Conservation (phyloP, 2,888 invertebrate genomes). For the Eupithecia exiguata region DNA sequence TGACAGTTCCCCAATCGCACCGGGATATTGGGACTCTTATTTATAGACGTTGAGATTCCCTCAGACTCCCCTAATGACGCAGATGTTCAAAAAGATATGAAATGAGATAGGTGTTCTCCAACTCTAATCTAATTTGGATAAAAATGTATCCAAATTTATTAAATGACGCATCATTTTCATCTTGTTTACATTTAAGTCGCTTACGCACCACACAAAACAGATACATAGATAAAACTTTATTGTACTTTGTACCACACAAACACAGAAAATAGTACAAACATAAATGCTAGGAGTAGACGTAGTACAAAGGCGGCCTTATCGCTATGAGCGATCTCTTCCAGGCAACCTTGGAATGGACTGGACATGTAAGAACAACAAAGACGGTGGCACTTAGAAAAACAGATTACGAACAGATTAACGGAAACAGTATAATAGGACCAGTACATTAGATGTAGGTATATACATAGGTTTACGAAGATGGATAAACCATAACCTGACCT, state of each 20-base stretch:
- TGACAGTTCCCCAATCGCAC: constrained; percentile 40
- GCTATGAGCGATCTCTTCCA: too few species aligned
- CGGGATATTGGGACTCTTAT: constrained; percentile 36
- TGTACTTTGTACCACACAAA: too few species aligned
- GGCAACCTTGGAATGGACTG: too few species aligned
- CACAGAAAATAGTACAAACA: too few species aligned
- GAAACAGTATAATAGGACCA: background rate
- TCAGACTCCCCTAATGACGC: constrained; percentile 42
- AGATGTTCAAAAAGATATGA: constrained; percentile 9
- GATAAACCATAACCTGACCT: background rate
- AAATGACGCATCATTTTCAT: background rate
- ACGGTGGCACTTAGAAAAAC: too few species aligned
- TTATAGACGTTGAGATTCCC: constrained; percentile 34
- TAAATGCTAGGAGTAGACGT: too few species aligned
- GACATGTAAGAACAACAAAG: too few species aligned
- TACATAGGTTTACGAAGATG: background rate
- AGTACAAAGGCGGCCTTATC: too few species aligned
- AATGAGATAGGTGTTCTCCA: constrained; percentile 8
- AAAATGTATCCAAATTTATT: background rate
- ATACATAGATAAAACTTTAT: background rate
- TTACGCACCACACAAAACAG: background rate
- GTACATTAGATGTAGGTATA: background rate
- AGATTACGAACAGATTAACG: too few species aligned
- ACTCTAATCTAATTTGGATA: constrained; percentile 5
- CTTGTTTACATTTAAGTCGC: background rate